Percentiles rank a stretch among this genome's conserved stretches.
Evolutionary conservation across 23 tunicate genomes (phyloP).

Genomic region (Styela plicata): DNA sequence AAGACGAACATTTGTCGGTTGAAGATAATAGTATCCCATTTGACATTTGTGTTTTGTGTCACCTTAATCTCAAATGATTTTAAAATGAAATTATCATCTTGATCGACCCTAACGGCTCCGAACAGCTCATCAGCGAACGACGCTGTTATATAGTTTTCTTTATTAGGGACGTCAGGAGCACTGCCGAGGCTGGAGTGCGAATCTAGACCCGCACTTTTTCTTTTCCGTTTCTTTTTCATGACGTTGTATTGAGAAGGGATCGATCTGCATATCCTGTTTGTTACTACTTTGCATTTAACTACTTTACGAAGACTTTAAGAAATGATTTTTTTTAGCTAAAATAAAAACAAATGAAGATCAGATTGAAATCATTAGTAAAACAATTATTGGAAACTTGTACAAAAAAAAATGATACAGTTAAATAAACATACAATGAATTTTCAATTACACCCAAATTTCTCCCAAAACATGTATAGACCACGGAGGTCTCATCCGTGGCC

Average conservation of each 20-base stretch:
- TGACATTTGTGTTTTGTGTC: constrained; percentile 22
- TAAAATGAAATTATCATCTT: constrained; percentile 5
- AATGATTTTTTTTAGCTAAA: neutral
- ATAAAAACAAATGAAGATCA: neutral
- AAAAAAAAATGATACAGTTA: no score
- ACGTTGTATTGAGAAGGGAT: neutral
- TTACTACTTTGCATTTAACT: neutral
- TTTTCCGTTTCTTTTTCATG: constrained; percentile 35
- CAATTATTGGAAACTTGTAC: no score
- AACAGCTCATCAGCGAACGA: neutral
- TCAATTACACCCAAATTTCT: no score
- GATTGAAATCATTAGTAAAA: no score
- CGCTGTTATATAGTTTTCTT: neutral
- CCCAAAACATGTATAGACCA: no score
- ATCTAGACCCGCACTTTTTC: neutral
- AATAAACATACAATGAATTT: no score
- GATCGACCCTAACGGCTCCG: neutral
- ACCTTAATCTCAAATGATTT: constrained; percentile 39
- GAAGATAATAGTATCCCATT: constrained; percentile 49
- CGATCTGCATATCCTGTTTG: neutral
- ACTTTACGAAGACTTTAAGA: neutral
- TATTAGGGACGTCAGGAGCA: constrained; percentile 95
- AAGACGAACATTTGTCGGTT: constrained; percentile 50
- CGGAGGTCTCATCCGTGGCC: no score
- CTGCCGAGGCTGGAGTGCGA: constrained; percentile 65